Evolutionary conservation across 2,113 vertebrate genomes (phyloP), one percentile per base, ranked within the genome.

Genomic region (Charina bottae): DNA sequence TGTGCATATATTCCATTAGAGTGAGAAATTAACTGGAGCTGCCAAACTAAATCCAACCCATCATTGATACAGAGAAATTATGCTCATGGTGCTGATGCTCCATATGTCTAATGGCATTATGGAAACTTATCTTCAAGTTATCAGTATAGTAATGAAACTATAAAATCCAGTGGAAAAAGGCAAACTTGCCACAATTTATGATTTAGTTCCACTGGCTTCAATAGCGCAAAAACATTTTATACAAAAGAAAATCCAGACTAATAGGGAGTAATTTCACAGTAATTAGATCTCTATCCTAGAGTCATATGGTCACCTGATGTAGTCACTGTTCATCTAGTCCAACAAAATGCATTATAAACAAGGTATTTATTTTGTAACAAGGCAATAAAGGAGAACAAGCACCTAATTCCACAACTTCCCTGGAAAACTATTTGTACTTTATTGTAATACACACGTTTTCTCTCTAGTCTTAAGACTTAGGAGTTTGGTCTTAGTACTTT

Each of bases 111-210:
- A 15, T 64, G 72, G 21, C 58, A 84, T 33, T 55, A 26, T 37
- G 24, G 28, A 92, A 88, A 37, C 10, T 56, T 42, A 28, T 87
- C 58, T 54, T 91, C 84, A 91, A 91, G 26, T 46, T 23, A 87
- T 60, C 23, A 42, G 17, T 42, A 17, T 83, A 55, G 89, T 58
- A 85, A 62, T 53, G 9, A 85, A n/a, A 17, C 28, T 54, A 53
- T 28, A 62, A 49, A 90, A 59, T 85, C 19, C 28, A 85, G 46
- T 62, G 59, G 46, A 53, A n/a, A 42, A 87, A 59, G 24, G 11
- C 46, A 62, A 46, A 37, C n/a, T 88, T 33, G 54, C 11, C 56
- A 83, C 59, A 37, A 60, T 91, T 68, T 53, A 85, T 37, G 11
- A 84, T 89, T 88, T 89, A 55, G 42, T 24, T 37, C 55, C 17